phyloP scores from a whole-genome alignment of 2,888 invertebrate genomes.

The Drosophila leonis region DNA sequence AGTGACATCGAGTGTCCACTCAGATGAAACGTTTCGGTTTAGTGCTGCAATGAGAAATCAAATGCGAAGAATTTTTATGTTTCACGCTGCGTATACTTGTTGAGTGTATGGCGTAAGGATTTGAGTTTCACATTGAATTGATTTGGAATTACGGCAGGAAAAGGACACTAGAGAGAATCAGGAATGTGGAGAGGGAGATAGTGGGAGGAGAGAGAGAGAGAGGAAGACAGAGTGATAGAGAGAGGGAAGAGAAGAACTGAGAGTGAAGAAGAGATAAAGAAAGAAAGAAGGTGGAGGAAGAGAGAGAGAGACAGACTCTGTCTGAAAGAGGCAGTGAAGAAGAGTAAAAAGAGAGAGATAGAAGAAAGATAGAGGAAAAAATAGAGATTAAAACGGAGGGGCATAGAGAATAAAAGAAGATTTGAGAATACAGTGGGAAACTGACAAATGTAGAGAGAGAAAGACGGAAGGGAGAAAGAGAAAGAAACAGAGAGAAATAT shows the following conservation, averaged over 20 bases:
- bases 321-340: too few species aligned
- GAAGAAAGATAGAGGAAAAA: too few species aligned
- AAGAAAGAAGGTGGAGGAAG: too few species aligned
- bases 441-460: too few species aligned
- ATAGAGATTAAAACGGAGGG: too few species aligned
- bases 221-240: too few species aligned
- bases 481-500: background rate
- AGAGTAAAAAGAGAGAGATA: background rate
- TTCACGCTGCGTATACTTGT: slow-evolving; percentile 33
- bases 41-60: slow-evolving; percentile 3
- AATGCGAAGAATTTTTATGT: slow-evolving; percentile 14
- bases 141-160: background rate
- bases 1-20: slow-evolving; percentile 36
- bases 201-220: background rate
- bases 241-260: background rate
- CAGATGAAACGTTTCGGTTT: slow-evolving; percentile 19
- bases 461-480: background rate
- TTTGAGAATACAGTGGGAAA: too few species aligned
- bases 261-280: background rate
- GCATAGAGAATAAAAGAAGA: too few species aligned
- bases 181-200: background rate
- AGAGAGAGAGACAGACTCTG: too few species aligned
- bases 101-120: background rate
- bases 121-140: background rate
- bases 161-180: background rate